Conservation (phyloP, 1,140 invertebrate species). For the Cydia strobilella region DNA sequence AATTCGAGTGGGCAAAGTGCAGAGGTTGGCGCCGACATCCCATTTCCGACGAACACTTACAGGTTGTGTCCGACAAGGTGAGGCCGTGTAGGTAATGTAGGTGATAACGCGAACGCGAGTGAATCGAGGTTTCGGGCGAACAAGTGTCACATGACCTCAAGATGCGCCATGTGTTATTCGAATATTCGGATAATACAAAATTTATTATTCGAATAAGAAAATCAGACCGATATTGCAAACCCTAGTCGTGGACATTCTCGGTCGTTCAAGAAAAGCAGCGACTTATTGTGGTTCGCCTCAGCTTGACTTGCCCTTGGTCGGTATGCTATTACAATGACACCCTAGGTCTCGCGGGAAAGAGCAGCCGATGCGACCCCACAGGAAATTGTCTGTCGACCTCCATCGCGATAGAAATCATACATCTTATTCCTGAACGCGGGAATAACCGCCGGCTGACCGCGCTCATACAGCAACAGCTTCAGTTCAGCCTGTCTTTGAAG, state of each 20-base stretch:
- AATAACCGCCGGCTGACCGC: background rate
- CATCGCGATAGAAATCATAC: slow-evolving; percentile 26
- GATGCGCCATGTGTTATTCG: too few species aligned
- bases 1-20: slow-evolving; percentile 23
- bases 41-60: slow-evolving; percentile 30
- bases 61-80: slow-evolving; percentile 16
- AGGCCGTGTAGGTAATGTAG: background rate
- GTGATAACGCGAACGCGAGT: background rate
- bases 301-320: background rate
- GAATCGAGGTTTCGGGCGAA: background rate
- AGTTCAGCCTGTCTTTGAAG: too few species aligned
- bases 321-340: background rate
- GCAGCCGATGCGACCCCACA: slow-evolving; percentile 19
- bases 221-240: too few species aligned
- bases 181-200: too few species aligned
- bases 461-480: background rate
- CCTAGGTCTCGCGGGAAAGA: slow-evolving; percentile 28
- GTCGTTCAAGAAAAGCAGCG: too few species aligned
- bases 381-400: slow-evolving; percentile 31
- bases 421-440: background rate
- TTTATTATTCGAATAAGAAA: too few species aligned
- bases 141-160: background rate
- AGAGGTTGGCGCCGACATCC: slow-evolving; percentile 25
- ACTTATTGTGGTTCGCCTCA: background rate
- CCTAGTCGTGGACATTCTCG: too few species aligned